Percentiles rank a stretch among this genome's conserved stretches.
These are phyloP conservation scores for Calephelis perditalis DNA, from an alignment of 2,888 invertebrate species.

Conservation along the genomic window DNA sequence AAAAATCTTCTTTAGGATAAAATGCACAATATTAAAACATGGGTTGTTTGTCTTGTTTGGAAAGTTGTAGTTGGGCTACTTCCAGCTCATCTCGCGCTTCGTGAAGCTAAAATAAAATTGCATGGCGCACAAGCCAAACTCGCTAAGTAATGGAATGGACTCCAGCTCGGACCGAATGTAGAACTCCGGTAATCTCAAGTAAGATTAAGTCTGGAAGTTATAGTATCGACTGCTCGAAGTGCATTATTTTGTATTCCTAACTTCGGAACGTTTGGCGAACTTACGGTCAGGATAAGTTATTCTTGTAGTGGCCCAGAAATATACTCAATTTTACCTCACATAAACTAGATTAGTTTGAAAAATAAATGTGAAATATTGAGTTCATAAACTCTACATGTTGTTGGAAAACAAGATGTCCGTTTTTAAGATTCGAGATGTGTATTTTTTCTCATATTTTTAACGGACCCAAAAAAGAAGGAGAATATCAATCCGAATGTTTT, in stretches of 20 bases:
- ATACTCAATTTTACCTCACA: conserved; percentile 28
- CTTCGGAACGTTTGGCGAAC: conserved; percentile 34
- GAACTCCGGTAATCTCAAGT: conserved; percentile 55
- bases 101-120: conserved; percentile 40
- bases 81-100: conserved; percentile 35
- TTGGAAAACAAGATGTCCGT: too few species aligned
- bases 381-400: too few species aligned
- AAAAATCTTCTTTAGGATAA: conserved; percentile 28
- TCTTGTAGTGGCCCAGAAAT: conserved; percentile 38
- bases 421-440: too few species aligned
- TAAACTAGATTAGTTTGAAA: conserved; percentile 28
- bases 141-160: conserved; percentile 45
- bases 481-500: too few species aligned
- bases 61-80: conserved; percentile 41
- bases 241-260: conserved; percentile 57
- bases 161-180: conserved; percentile 45
- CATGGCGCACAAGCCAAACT: conserved; percentile 42
- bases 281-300: conserved; percentile 39
- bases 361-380: too few species aligned
- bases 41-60: conserved; percentile 48
- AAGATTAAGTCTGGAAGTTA: conserved; percentile 65
- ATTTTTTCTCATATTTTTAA: too few species aligned
- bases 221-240: conserved; percentile 53
- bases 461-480: too few species aligned
- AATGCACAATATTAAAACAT: conserved; percentile 40